Percentiles rank a stretch among this genome's conserved stretches.
These are phyloP conservation scores for Clytia hemisphaerica DNA, from an alignment of 30 jellyfish, hydroid and myxozoan species.

Conservation along the genomic window DNA sequence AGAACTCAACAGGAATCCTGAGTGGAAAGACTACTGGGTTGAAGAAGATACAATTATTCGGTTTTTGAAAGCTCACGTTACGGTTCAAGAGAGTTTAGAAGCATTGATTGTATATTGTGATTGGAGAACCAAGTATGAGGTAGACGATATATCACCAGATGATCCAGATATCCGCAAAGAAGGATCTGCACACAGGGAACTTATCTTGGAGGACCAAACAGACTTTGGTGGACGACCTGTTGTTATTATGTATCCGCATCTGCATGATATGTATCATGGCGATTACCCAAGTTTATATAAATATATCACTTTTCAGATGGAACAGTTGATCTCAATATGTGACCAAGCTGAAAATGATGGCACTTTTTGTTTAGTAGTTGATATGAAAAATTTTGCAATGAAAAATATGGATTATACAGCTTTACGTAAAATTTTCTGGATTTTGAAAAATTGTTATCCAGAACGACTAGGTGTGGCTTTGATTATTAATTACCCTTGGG, in stretches of 20 bases:
- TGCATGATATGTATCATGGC: slow-evolving; percentile 17
- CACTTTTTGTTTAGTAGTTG: slow-evolving; percentile 52
- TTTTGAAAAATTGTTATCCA: slow-evolving; percentile 88
- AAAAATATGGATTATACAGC: slow-evolving; percentile 78
- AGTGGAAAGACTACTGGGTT: slow-evolving; percentile 7
- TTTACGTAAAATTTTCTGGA: slow-evolving; percentile 65
- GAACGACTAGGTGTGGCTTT: slow-evolving; percentile 91
- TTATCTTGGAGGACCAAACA: slow-evolving; percentile 18
- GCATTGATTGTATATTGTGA: slow-evolving; percentile 48
- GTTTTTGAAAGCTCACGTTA: slow-evolving; percentile 54
- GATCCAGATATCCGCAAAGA: slow-evolving; percentile 53
- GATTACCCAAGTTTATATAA: slow-evolving; percentile 10
- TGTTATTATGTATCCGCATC: slow-evolving; percentile 7
- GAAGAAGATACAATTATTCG: slow-evolving; percentile 38
- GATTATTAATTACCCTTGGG: slow-evolving; percentile 82
- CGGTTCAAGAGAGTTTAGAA: slow-evolving; percentile 57
- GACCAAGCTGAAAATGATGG: slow-evolving; percentile 52
- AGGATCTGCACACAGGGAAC: slow-evolving; percentile 42
- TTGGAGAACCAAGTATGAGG: slow-evolving; percentile 79
- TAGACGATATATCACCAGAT: slow-evolving; percentile 40
- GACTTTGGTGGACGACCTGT: slow-evolving; percentile 73
- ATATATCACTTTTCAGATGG: slow-evolving; percentile 25
- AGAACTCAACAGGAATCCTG: slow-evolving; percentile 4
- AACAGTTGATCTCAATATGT: slow-evolving; percentile 42
- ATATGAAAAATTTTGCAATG: slow-evolving; percentile 55